Evolutionary conservation across 2,888 invertebrate species (phyloP).

Genomic region (Leptinotarsa rubiginosa): DNA sequence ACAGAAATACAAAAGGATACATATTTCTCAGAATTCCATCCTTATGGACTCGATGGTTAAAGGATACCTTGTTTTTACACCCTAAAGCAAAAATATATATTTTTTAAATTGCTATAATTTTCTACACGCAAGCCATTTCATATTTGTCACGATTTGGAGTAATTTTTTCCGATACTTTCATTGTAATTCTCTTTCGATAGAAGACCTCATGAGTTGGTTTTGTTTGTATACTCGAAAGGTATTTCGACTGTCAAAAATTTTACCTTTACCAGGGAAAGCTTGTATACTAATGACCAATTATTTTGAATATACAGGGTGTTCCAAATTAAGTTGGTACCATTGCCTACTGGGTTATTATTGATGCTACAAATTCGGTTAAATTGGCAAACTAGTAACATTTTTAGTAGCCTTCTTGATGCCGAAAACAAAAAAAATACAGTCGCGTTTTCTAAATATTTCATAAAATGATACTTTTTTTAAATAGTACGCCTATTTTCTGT

Average conservation of each 20-base stretch:
- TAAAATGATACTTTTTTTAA: too few species aligned
- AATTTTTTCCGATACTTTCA: conserved; percentile 15
- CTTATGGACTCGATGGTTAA: conserved; percentile 30
- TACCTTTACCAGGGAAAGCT: too few species aligned
- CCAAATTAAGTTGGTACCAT: too few species aligned
- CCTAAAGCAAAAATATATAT: conserved; percentile 52
- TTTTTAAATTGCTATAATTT: conserved; percentile 54
- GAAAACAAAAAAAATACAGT: too few species aligned
- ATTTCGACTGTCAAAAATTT: neutral
- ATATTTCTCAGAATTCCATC: conserved; percentile 27
- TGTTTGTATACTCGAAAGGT: neutral
- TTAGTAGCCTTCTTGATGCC: too few species aligned
- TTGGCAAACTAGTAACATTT: too few species aligned
- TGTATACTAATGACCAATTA: too few species aligned
- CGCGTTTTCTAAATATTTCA: too few species aligned
- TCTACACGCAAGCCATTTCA: conserved; percentile 50
- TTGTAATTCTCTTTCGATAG: neutral
- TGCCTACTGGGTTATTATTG: too few species aligned
- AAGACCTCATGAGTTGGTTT: neutral
- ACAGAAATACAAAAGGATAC: conserved; percentile 29
- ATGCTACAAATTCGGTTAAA: too few species aligned
- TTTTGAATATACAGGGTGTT: too few species aligned
- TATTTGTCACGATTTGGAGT: conserved; percentile 22
- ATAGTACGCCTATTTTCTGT: too few species aligned
- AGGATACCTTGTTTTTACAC: conserved; percentile 41